Evolutionary conservation across 1,140 invertebrate species (phyloP).

Genomic region (Grapholita molesta): DNA sequence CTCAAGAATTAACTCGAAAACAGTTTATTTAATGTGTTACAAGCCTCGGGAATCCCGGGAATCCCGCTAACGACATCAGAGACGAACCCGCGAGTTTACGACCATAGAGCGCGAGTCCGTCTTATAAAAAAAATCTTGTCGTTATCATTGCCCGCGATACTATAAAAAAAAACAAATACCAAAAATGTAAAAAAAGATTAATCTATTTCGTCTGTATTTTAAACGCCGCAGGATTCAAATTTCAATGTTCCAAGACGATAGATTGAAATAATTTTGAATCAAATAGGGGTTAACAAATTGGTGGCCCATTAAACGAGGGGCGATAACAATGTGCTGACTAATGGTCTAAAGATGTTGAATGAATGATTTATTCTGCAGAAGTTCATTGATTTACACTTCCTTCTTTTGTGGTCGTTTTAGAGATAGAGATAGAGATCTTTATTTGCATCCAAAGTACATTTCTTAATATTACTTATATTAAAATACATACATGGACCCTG

Average conservation of each 20-base stretch:
- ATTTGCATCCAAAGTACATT: too few species aligned
- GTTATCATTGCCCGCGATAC: too few species aligned
- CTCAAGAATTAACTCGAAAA: not conserved
- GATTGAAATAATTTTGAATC: not conserved
- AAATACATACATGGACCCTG: too few species aligned
- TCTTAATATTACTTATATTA: too few species aligned
- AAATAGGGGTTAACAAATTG: not conserved
- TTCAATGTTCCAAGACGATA: not conserved
- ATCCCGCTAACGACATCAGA: not conserved
- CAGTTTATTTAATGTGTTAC: not conserved
- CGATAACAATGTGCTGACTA: not conserved
- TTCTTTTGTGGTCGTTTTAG: not conserved
- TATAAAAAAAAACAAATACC: not conserved
- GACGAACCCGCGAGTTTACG: not conserved
- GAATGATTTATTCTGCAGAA: not conserved
- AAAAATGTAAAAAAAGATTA: not conserved
- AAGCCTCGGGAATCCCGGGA: not conserved
- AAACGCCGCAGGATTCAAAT: not conserved
- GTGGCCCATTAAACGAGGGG: not conserved
- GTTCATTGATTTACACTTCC: not conserved
- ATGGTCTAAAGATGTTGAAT: not conserved
- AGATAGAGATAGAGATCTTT: too few species aligned
- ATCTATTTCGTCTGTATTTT: not conserved
- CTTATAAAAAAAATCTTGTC: too few species aligned
- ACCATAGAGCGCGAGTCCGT: not conserved